These are phyloP conservation scores for Proterorhinus semilunaris DNA, from an alignment of 2,113 vertebrate species.

Conservation along the genomic window DNA sequence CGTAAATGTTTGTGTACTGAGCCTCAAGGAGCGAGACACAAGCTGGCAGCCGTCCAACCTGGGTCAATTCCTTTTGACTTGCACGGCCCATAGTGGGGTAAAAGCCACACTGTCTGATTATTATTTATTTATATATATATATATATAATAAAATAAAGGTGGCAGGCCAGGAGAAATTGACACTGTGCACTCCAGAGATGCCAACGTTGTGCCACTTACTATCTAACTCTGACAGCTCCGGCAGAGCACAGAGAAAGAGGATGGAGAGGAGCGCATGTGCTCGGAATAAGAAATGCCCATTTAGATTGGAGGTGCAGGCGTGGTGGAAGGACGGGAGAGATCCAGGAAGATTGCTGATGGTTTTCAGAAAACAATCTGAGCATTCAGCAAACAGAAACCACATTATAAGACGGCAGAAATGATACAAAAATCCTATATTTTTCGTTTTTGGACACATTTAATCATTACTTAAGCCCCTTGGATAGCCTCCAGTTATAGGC, in stretches of 20 bases:
- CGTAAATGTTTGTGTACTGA: constrained; percentile 31
- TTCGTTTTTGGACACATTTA: constrained; percentile 3
- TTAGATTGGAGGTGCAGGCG: constrained; percentile 21
- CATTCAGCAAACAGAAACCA: background rate
- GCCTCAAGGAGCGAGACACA: constrained; percentile 25
- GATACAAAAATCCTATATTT: background rate
- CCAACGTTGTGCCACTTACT: constrained; percentile 64
- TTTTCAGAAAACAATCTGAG: background rate
- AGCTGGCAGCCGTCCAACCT: constrained; percentile 46
- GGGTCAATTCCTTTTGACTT: constrained; percentile 57
- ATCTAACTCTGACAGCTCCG: constrained; percentile 63
- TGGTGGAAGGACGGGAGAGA: background rate
- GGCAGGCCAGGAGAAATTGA: constrained; percentile 55
- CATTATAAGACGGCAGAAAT: background rate
- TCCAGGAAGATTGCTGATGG: background rate
- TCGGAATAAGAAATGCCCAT: constrained; percentile 39
- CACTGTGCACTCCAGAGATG: constrained; percentile 52
- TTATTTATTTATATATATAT: constrained; percentile 27
- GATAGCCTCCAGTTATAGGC: constrained; percentile 28
- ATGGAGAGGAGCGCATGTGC: constrained; percentile 28
- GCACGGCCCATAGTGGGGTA: constrained; percentile 27
- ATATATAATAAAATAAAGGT: constrained; percentile 34
- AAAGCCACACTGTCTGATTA: constrained; percentile 37
- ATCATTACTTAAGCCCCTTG: constrained; percentile 12
- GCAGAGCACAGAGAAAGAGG: constrained; percentile 34